Evolutionary conservation across 2,888 invertebrate species (phyloP).

Genomic region (Dorcus parallelipipedus): DNA sequence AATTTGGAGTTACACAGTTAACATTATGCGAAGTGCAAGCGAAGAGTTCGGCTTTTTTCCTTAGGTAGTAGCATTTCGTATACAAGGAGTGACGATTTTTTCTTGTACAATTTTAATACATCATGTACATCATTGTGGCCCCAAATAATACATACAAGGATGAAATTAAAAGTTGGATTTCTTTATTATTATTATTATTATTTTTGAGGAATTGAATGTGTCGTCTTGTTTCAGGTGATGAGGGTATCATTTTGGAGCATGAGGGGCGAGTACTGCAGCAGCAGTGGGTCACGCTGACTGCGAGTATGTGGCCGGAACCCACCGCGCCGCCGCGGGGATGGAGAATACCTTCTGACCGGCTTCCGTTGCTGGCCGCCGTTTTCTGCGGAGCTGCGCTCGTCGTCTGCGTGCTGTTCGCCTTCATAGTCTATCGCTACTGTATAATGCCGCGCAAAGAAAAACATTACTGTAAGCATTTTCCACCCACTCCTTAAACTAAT

Average conservation of each 20-base stretch:
- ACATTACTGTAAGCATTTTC: constrained; percentile 57
- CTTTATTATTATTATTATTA: too few relatives aligned
- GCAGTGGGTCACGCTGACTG: constrained; percentile 55
- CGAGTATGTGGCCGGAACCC: constrained; percentile 53
- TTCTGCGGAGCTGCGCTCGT: constrained; percentile 60
- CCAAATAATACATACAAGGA: constrained; percentile 9
- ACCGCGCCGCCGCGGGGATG: constrained; percentile 46
- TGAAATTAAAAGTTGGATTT: too few relatives aligned
- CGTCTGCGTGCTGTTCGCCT: constrained; percentile 61
- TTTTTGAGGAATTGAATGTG: too few relatives aligned
- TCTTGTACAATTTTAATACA: too few relatives aligned
- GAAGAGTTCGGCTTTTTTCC: too few relatives aligned
- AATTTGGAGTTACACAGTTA: too few relatives aligned
- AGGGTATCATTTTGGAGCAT: constrained; percentile 35
- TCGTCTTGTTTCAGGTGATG: constrained; percentile 38
- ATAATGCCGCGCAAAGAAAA: constrained; percentile 68
- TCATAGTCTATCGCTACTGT: constrained; percentile 66
- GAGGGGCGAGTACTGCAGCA: constrained; percentile 47
- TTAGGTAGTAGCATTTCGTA: too few relatives aligned
- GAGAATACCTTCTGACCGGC: constrained; percentile 50
- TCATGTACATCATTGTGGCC: too few relatives aligned
- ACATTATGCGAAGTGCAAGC: too few relatives aligned
- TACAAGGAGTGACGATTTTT: too few relatives aligned
- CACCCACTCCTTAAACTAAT: too few relatives aligned
- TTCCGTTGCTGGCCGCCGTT: constrained; percentile 50